phyloP scores from a whole-genome alignment of 2,888 invertebrate species.

The Acanthococcus lagerstroemiae region DNA sequence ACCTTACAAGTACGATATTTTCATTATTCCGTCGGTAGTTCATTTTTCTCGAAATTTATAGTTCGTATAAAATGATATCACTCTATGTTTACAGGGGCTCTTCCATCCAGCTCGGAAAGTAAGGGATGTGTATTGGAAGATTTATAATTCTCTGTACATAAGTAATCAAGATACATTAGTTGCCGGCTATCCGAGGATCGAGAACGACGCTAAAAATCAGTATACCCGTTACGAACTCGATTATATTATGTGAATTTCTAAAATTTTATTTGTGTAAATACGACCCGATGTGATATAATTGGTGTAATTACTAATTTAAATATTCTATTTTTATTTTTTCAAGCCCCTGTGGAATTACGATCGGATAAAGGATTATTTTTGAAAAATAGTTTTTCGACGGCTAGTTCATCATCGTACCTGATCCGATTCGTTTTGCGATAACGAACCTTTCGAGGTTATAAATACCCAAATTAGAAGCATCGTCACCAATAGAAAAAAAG shows the following conservation, averaged over 20 bases:
- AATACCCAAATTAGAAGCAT: no score
- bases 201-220: slow-evolving; percentile 89
- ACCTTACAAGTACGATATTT: slow-evolving; percentile 67
- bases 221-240: slow-evolving; percentile 89
- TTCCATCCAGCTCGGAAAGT: slow-evolving; percentile 99
- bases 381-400: no score
- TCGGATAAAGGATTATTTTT: slow-evolving; percentile 7
- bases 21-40: neutral
- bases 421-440: no score
- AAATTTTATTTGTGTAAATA: no score
- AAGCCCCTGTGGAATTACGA: no score
- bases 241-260: slow-evolving; percentile 64
- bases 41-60: neutral
- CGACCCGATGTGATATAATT: no score
- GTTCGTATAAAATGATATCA: neutral
- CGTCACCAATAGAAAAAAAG: no score
- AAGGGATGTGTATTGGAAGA: slow-evolving; percentile 99
- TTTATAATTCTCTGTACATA: slow-evolving; percentile 97
- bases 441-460: no score
- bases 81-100: slow-evolving; percentile 87
- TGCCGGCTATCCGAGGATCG: slow-evolving; percentile 92
- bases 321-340: no score
- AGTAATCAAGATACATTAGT: slow-evolving; percentile 97
- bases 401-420: no score
- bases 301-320: no score